A percentile compares a stretch with the other conserved stretches of the same genome.
phyloP scores from a whole-genome alignment of 1,140 invertebrate genomes.

The Aphidius ervi region DNA sequence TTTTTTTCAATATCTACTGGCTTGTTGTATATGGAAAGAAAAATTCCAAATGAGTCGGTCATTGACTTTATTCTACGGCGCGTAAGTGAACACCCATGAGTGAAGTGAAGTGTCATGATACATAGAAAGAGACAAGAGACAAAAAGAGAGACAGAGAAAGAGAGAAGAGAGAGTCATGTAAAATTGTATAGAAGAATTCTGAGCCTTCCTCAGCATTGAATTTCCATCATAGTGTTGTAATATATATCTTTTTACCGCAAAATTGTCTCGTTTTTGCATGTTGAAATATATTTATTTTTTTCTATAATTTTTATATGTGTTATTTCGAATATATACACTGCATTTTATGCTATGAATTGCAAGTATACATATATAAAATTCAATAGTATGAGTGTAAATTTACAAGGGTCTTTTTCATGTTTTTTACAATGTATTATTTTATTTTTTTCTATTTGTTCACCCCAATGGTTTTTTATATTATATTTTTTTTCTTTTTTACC shows the following conservation, averaged over 20 bases:
- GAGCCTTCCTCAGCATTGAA: conserved; percentile 18
- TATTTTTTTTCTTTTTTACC: conserved; percentile 33
- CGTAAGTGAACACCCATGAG: conserved; percentile 12
- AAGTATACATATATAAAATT: too few relatives aligned
- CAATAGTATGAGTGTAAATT: too few relatives aligned
- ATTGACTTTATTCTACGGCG: conserved; percentile 11
- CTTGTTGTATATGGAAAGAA: conserved; percentile 7
- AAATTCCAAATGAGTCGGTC: conserved; percentile 18
- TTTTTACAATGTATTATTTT: too few relatives aligned
- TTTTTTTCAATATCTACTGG: not conserved
- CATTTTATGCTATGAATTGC: too few relatives aligned
- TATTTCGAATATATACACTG: too few relatives aligned
- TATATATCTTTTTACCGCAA: too few relatives aligned
- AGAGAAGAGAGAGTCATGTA: not conserved
- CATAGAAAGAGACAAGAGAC: not conserved
- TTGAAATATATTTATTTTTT: too few relatives aligned
- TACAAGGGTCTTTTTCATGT: too few relatives aligned
- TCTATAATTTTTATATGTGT: too few relatives aligned
- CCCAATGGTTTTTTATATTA: conserved; percentile 14
- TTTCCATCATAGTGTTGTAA: conserved; percentile 2
- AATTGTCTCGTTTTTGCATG: too few relatives aligned
- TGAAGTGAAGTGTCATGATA: conserved; percentile 2
- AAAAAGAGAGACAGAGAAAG: not conserved
- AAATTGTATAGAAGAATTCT: conserved; percentile 18
- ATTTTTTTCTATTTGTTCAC: too few relatives aligned